A percentile compares a stretch with the other conserved stretches of the same genome.
phyloP scores from a whole-genome alignment of 2,113 vertebrate genomes.

The Falco punctatus region DNA sequence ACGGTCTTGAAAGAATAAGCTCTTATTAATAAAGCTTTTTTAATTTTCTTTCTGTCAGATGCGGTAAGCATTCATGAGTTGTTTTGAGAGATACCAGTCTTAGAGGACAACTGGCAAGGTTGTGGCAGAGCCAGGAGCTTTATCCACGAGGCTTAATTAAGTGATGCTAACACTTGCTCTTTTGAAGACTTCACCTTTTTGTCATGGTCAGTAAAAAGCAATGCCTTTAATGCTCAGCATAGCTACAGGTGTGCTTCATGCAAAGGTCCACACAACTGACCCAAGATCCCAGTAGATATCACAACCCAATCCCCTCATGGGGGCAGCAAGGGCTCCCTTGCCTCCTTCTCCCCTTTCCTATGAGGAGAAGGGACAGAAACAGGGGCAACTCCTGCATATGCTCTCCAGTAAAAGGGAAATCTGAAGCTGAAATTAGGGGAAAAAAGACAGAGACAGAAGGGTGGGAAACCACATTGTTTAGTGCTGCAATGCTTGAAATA shows the following conservation, averaged over 20 bases:
- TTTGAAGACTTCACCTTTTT: not conserved
- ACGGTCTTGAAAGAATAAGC: not conserved
- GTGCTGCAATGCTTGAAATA: not conserved
- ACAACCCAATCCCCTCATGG: not conserved
- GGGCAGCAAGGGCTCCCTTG: not conserved
- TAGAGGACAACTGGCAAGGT: slow-evolving; percentile 47
- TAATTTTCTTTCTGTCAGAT: not conserved
- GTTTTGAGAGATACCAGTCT: slow-evolving; percentile 20
- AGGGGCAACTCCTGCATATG: not conserved
- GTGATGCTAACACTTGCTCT: not conserved
- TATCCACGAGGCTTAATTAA: not conserved
- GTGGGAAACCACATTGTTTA: not conserved
- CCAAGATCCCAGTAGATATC: not conserved
- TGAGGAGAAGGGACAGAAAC: not conserved
- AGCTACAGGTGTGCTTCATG: not conserved
- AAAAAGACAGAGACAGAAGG: not conserved
- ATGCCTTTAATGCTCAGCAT: not conserved
- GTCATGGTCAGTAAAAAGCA: not conserved
- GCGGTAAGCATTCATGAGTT: not conserved
- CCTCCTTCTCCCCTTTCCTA: not conserved
- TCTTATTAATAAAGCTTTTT: not conserved
- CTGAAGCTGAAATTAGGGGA: not conserved
- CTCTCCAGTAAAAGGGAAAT: not conserved
- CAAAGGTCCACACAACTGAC: not conserved
- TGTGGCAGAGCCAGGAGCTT: not conserved